Evolutionary conservation across 1,140 invertebrate species (phyloP).

Genomic region (Acromyrmex charruanus): DNA sequence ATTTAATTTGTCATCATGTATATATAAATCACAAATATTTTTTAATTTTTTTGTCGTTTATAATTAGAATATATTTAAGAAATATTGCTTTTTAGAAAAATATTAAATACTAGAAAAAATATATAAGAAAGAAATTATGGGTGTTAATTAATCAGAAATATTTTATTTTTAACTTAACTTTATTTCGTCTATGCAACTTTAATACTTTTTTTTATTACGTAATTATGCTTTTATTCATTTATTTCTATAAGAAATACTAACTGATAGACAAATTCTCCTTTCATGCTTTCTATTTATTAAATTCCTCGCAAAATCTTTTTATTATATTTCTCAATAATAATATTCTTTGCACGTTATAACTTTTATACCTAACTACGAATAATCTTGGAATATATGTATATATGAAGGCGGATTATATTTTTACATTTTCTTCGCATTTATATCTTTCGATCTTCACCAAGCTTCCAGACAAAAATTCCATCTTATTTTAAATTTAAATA

Average conservation of each 20-base stretch:
- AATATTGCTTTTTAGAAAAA: background rate
- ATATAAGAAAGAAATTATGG: too few species aligned
- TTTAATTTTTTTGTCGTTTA: background rate
- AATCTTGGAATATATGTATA: background rate
- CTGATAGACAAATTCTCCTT: background rate
- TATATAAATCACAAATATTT: background rate
- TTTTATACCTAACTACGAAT: background rate
- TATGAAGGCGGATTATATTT: slow-evolving; percentile 10
- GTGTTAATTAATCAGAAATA: background rate
- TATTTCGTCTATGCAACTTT: background rate
- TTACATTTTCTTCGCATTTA: slow-evolving; percentile 15
- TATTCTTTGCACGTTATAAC: background rate
- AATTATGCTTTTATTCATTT: background rate
- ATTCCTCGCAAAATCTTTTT: background rate
- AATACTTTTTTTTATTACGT: background rate
- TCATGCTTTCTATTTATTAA: background rate
- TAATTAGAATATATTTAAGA: background rate
- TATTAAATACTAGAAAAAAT: background rate
- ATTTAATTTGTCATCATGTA: background rate
- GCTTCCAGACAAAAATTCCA: slow-evolving; percentile 38
- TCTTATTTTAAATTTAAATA: slow-evolving; percentile 39
- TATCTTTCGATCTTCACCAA: slow-evolving; percentile 20
- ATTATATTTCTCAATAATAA: background rate
- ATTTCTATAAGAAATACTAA: slow-evolving; percentile 10
- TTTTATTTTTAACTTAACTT: background rate